Conservation (phyloP, 2,888 invertebrate species). For the Drosophila niveifrons region DNA sequence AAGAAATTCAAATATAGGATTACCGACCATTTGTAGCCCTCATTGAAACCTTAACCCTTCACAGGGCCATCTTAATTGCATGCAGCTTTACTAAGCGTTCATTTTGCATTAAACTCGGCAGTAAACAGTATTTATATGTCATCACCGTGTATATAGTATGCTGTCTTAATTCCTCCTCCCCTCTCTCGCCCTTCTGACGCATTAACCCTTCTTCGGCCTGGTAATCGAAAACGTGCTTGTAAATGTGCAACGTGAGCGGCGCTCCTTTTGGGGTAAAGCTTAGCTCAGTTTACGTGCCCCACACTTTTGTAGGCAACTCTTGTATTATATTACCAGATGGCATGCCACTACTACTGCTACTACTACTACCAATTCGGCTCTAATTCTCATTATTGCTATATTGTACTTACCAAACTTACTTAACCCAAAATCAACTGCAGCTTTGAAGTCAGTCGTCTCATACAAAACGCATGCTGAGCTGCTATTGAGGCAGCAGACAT, state of each 20-base stretch:
- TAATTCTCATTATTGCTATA: conserved; percentile 55
- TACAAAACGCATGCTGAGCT: conserved; percentile 56
- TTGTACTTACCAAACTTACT: conserved; percentile 46
- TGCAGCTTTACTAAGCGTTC: conserved; percentile 43
- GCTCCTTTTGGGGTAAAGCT: conserved; percentile 58
- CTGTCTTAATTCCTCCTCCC: neutral
- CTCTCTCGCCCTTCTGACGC: neutral
- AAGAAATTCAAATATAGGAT: neutral
- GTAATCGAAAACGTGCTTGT: conserved; percentile 68
- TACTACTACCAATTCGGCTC: conserved; percentile 29
- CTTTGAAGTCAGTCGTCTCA: conserved; percentile 35
- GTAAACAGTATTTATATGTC: conserved; percentile 63
- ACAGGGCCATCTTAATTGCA: conserved; percentile 18
- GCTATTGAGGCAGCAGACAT: conserved; percentile 56
- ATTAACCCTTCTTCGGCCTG: conserved; percentile 30
- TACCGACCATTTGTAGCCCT: neutral
- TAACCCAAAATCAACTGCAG: conserved; percentile 48
- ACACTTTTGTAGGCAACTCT: conserved; percentile 8
- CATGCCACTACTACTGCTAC: conserved; percentile 7
- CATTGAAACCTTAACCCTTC: conserved; percentile 24
- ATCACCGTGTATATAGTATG: conserved; percentile 46
- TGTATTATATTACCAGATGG: conserved; percentile 53
- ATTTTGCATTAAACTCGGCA: conserved; percentile 45
- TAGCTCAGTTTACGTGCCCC: conserved; percentile 53
- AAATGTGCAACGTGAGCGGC: conserved; percentile 68